Conservation (phyloP, 2,113 vertebrate species). For the Tetraodon nigroviridis region DNA sequence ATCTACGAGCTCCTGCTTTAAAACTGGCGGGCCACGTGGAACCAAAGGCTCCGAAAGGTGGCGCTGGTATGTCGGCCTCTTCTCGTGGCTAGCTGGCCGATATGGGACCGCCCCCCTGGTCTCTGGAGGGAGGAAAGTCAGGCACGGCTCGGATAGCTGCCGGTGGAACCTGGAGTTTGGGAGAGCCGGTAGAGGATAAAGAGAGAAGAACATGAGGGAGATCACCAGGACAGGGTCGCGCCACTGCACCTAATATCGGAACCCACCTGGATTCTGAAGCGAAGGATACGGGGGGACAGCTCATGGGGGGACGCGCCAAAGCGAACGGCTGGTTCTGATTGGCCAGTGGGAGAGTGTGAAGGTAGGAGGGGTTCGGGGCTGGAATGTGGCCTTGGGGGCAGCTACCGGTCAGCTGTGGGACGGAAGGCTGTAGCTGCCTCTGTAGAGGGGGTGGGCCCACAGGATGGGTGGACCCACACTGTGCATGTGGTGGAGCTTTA, state of each 20-base stretch:
- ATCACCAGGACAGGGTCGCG: too few relatives aligned
- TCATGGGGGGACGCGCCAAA: conserved; percentile 77
- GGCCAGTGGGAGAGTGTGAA: conserved; percentile 48
- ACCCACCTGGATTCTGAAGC: conserved; percentile 82
- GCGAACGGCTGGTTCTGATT: conserved; percentile 76
- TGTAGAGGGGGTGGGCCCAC: conserved; percentile 47
- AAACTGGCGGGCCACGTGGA: conserved; percentile 74
- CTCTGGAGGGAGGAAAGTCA: conserved; percentile 59
- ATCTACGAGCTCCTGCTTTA: conserved; percentile 90
- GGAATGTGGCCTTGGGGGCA: conserved; percentile 30
- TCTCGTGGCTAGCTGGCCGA: conserved; percentile 57
- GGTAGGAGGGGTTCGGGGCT: conserved; percentile 35
- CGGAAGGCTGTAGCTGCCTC: conserved; percentile 61
- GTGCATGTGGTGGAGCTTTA: conserved; percentile 80
- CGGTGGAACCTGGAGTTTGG: conserved; percentile 78
- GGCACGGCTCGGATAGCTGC: conserved; percentile 85
- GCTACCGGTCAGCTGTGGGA: conserved; percentile 48
- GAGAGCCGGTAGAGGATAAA: neutral
- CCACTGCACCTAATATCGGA: too few relatives aligned
- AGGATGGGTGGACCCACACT: conserved; percentile 54
- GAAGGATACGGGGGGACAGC: conserved; percentile 79
- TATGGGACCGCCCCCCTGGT: conserved; percentile 51
- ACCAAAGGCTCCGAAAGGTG: conserved; percentile 86
- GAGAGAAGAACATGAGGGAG: too few relatives aligned
- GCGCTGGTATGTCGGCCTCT: conserved; percentile 83